A percentile compares a stretch with the other conserved stretches of the same genome.
These are phyloP conservation scores for Conus betulinus DNA, from an alignment of 1,140 invertebrate genomes.

Conservation along the genomic window DNA sequence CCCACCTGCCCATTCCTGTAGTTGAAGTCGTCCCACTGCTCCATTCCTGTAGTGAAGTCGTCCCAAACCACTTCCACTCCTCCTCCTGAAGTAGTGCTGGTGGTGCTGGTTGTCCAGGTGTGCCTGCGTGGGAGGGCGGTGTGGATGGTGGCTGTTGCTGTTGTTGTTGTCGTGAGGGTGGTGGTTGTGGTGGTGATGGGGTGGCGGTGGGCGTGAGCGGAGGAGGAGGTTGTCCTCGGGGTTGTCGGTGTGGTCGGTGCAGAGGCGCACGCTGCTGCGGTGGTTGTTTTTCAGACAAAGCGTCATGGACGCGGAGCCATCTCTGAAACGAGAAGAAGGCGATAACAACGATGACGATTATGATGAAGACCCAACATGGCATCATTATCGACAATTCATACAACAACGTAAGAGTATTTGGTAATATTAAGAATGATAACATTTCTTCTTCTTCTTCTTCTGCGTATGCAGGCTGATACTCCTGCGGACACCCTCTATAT, in stretches of 20 bases:
- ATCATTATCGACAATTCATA: too few relatives aligned
- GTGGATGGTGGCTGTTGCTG: neutral
- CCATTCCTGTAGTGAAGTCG: slow-evolving; percentile 74
- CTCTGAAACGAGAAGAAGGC: slow-evolving; percentile 68
- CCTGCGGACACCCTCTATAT: too few relatives aligned
- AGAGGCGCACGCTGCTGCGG: slow-evolving; percentile 38
- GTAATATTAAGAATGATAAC: too few relatives aligned
- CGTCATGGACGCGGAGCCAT: slow-evolving; percentile 79
- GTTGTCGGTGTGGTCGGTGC: slow-evolving; percentile 32
- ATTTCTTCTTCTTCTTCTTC: too few relatives aligned
- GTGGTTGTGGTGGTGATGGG: slow-evolving; percentile 2
- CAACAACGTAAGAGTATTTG: too few relatives aligned
- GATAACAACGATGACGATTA: too few relatives aligned
- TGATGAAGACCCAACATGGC: too few relatives aligned
- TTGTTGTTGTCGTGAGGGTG: neutral
- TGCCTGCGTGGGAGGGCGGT: neutral
- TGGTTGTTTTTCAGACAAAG: slow-evolving; percentile 73
- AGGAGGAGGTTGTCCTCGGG: neutral
- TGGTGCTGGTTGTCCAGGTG: slow-evolving; percentile 12
- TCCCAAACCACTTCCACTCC: slow-evolving; percentile 69
- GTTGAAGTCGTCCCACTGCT: slow-evolving; percentile 73
- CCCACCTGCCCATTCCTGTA: slow-evolving; percentile 75
- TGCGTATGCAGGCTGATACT: too few relatives aligned
- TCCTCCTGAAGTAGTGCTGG: slow-evolving; percentile 60
- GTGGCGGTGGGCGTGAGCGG: neutral